Conservation (phyloP, 2,113 vertebrate species). For the Tonatia bakeri region DNA sequence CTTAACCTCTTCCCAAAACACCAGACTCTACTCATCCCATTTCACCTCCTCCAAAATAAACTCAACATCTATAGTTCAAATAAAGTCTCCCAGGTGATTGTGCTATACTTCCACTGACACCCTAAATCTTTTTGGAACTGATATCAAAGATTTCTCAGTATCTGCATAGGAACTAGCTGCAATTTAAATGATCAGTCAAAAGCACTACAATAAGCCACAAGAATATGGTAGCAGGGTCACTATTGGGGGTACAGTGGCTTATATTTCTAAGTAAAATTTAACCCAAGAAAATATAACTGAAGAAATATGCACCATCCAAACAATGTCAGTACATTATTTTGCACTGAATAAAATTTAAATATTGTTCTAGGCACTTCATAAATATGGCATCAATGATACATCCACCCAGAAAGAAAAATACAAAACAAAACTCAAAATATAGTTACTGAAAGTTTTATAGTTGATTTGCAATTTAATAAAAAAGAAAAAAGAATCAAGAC, state of each 20-base stretch:
- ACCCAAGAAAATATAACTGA: background rate
- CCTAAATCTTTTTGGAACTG: background rate
- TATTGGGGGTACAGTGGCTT: background rate
- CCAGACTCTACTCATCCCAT: background rate
- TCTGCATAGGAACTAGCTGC: background rate
- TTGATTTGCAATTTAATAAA: background rate
- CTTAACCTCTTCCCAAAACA: background rate
- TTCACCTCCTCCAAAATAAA: constrained; percentile 32
- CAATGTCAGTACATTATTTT: background rate
- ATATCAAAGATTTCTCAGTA: background rate
- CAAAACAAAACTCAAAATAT: constrained; percentile 10
- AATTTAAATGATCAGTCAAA: background rate
- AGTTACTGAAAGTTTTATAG: background rate
- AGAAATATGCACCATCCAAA: background rate
- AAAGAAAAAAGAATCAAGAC: background rate
- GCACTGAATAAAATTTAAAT: background rate
- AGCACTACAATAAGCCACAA: background rate
- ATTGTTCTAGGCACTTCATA: background rate
- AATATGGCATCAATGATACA: background rate
- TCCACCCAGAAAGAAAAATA: background rate
- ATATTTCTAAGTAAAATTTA: background rate
- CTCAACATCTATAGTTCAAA: background rate
- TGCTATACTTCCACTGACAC: background rate
- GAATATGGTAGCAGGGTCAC: background rate
- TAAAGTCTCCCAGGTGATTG: background rate